Evolutionary conservation across 2,888 invertebrate genomes (phyloP), one percentile per base, ranked within the genome.

Genomic region (Amiota minor): DNA sequence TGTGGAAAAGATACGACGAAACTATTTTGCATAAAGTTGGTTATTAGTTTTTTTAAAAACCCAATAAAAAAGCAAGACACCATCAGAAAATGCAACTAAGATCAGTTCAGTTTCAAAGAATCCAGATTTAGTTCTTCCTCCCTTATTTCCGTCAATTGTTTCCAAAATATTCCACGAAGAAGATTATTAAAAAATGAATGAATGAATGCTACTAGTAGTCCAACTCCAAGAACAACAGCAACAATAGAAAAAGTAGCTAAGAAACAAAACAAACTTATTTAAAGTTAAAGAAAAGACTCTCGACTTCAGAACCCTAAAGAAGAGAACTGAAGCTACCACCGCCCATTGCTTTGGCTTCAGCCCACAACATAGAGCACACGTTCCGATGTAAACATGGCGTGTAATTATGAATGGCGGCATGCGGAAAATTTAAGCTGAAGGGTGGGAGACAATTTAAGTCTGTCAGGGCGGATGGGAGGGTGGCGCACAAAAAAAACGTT

Each of bases 21-120:
- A 72, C 68, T 77, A 84, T 84, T 83, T 59, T 83, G 84, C 83
- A 83, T 83, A 85, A 85, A 83, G 76, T 83, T 85, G 78, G 81
- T 82, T 83, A 85, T 85, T 82, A 83, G 80, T 83, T 79, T 68
- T 35, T 35, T 68, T 67, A 68, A 68, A 35, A 68, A 68, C 14
- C 12, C 14, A 45, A 62, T 45, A 62, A 59, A 59, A 23, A 59
- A 20, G 59, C 59, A 59, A 59, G 9, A 12, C 47, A 20, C 59
- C 53, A 53, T 10, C 53, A 53, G 53, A 53, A 53, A 65, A 47
- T 16, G 45, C 65, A 65, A 65, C 67, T 53, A 11, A 65, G 67
- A 50, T 18, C 49, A 47, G 65, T 18, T 67, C 18, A 59, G 59
- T 59, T 59, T 59, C 59, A 59, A 23, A 35, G 35, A 35, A 3